phyloP scores from a whole-genome alignment of 2,888 invertebrate species.

The Bellardia pandia region DNA sequence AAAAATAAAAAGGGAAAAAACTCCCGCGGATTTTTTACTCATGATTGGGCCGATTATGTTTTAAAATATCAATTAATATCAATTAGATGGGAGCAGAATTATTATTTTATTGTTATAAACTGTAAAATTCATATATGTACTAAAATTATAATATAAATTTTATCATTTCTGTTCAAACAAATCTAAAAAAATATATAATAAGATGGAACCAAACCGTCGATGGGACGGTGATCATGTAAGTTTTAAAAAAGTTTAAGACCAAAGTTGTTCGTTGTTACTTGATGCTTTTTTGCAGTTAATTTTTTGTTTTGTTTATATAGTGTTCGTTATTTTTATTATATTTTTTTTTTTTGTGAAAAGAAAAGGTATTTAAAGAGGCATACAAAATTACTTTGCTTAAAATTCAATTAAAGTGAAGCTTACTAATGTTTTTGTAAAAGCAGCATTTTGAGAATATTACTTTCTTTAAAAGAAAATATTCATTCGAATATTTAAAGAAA shows the following conservation, averaged over 20 bases:
- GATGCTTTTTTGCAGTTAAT: constrained; percentile 18
- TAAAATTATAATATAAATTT: constrained; percentile 28
- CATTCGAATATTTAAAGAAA: too few species aligned
- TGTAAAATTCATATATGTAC: background rate
- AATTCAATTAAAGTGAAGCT: too few species aligned
- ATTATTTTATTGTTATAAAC: background rate
- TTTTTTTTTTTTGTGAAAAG: constrained; percentile 22
- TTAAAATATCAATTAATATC: too few species aligned
- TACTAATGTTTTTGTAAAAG: too few species aligned
- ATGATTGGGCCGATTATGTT: too few species aligned
- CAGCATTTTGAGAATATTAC: too few species aligned
- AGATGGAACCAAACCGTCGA: constrained; percentile 94
- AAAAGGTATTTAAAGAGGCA: too few species aligned
- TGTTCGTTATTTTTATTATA: constrained; percentile 27
- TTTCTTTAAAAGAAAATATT: too few species aligned
- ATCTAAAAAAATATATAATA: constrained; percentile 68
- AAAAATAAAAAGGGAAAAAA: too few species aligned
- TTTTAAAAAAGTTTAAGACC: constrained; percentile 77
- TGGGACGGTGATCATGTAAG: constrained; percentile 93
- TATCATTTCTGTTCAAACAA: constrained; percentile 40
- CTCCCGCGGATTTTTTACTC: too few species aligned
- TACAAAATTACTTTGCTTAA: too few species aligned
- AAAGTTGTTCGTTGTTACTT: constrained; percentile 48
- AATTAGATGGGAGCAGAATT: too few species aligned
- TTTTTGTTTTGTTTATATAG: constrained; percentile 7